Evolutionary conservation across 2,888 invertebrate genomes (phyloP), one percentile per base, ranked within the genome.

Genomic region (Machimus atricapillus): DNA sequence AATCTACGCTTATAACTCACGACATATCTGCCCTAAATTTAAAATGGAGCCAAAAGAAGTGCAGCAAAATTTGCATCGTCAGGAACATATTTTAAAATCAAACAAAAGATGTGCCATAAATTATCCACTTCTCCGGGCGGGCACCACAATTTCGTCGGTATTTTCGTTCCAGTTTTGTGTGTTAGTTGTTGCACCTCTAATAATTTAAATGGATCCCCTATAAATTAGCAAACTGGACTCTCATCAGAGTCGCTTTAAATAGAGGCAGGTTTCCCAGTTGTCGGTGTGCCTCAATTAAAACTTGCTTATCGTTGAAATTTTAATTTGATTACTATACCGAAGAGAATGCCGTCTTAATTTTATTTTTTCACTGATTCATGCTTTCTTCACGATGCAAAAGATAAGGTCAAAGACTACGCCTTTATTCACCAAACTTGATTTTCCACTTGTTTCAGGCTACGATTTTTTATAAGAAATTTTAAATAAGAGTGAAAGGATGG

Each of bases 321-420:
- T 66, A 66, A 66, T 66, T 66, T 23, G 66, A 27, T 66, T 66
- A 66, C 66, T 27, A 9, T 66, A 52, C 52, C 27, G 23, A 66
- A 66, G 27, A 66, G 66, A 66, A 66, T 66, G 27, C 23, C 31
- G 37, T 34, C 77, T 77, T 77, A 37, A 77, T 77, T 77, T 40
- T 77, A 19, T 43, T 43, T 43, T 46, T 46, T 46, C 40, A 37
- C 9, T 40, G 40, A 19, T 77, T 40, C 77, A 40, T 77, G 37
- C 77, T 77, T 77, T 77, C 40, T 40, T 37, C 77, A 34, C 19
- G 16, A 34, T 77, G 37, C 77, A 77, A 37, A 37, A 77, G 40
- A 40, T 40, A 77, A 77, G 77, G 77, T 77, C 77, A 77, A 77
- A 77, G 77, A 37, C 77, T 19, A 77, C 37, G 40, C 31, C 77